Evolutionary conservation across 2,113 vertebrate genomes (phyloP), one percentile per base, ranked within the genome.

Genomic region (Capricornis sumatraensis): DNA sequence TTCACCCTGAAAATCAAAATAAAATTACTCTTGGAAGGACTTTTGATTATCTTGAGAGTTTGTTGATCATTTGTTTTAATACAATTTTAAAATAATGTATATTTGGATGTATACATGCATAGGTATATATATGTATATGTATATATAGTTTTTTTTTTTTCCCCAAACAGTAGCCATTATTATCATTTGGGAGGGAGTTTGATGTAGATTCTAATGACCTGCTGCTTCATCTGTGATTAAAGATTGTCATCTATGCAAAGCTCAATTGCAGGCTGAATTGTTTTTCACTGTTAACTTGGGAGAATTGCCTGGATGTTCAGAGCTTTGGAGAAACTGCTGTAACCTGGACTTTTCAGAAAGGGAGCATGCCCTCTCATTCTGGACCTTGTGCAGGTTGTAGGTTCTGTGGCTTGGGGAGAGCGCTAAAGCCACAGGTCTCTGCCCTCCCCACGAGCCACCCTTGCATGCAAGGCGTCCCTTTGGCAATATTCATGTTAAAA

Each of bases 221-320:
- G 71, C 95, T 8, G 76, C 58, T 85, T 95, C 97, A 94, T 96
- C 95, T 93, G 97, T 96, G 98, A 97, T 96, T 97, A 96, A 96
- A 96, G 96, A 94, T 93, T 83, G 84, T 93, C 96, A 82, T 85
- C 91, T 67, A 40, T 79, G 84, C 0, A 0, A 57, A 93, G 94
- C 84, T 90, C 84, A 86, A 33, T 95, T 91, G 95, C 91, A 94
- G 95, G 52, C 88, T 50, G 89, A 84, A 92, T 95, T 85, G 78
- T 79, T 94, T 87, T 67, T 94, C 55, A 2, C 94, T 86, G 93
- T 55, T 92, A 85, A 89, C 93, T 88, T 82, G 89, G 92, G 83
- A 91, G 67, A 55, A 90, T 52, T 76, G 89, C 89, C 36, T 60
- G 76, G 86, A 58, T 67, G 76, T 78, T 90, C 43, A 55, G 87